These are phyloP conservation scores for Myotis pilosus DNA, from an alignment of 2,797 vertebrate genomes.

Conservation along the genomic window DNA sequence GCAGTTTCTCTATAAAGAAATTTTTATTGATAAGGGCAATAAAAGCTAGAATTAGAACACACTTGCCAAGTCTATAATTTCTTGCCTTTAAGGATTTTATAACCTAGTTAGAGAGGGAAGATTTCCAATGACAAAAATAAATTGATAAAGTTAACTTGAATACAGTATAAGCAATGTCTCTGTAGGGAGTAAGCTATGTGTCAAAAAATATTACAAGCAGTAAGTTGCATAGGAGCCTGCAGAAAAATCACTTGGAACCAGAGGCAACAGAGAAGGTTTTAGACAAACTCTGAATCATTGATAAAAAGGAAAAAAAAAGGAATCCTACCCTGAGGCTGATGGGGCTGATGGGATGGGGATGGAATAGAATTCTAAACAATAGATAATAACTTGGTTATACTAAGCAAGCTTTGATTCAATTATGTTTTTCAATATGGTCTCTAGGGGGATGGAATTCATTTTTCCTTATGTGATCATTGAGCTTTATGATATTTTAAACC, in stretches of 20 bases:
- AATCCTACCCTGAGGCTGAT: background rate
- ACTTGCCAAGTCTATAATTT: background rate
- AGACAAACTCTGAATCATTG: background rate
- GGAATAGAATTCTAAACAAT: background rate
- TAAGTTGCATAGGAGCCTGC: background rate
- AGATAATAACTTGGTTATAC: background rate
- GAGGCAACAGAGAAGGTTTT: background rate
- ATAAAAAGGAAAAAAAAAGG: background rate
- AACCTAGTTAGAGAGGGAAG: background rate
- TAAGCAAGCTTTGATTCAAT: background rate
- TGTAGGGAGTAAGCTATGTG: background rate
- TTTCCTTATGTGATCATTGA: background rate
- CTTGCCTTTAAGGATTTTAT: background rate
- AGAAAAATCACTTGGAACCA: background rate
- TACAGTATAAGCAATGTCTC: background rate
- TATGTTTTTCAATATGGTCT: background rate
- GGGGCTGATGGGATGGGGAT: background rate
- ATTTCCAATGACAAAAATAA: slow-evolving; percentile 31
- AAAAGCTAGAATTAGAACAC: background rate
- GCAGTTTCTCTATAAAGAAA: background rate
- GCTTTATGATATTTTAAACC: background rate
- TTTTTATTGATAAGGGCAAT: background rate
- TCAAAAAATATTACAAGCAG: background rate
- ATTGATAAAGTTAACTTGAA: slow-evolving; percentile 34
- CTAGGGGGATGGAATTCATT: background rate